A percentile compares a stretch with the other conserved stretches of the same genome.
Conservation (phyloP, 2,888 invertebrate genomes). For the Acanthosepion pharaonis region DNA sequence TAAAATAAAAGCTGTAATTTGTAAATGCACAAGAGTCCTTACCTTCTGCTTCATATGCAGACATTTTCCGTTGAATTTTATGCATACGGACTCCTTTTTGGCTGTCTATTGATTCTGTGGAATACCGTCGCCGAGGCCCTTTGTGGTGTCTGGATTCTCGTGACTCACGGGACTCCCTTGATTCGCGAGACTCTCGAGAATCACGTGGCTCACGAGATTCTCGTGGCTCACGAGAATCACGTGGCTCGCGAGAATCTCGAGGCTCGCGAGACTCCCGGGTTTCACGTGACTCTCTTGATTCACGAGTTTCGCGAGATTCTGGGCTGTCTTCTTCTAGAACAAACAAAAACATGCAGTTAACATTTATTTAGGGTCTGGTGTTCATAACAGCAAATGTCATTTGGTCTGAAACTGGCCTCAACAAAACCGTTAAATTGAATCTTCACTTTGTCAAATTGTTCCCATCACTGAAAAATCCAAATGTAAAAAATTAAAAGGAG, state of each 20-base stretch:
- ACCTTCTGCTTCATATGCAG: conserved; percentile 69
- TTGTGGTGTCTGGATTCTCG: conserved; percentile 38
- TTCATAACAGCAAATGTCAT: too few relatives aligned
- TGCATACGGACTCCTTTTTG: conserved; percentile 58
- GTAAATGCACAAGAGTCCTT: background rate
- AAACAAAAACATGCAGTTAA: background rate
- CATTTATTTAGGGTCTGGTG: background rate
- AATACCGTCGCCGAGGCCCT: conserved; percentile 69
- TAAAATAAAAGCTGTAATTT: too few relatives aligned
- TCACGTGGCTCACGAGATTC: background rate
- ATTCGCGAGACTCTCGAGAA: background rate
- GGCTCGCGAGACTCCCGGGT: background rate
- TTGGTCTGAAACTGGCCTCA: too few relatives aligned
- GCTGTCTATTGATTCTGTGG: conserved; percentile 72
- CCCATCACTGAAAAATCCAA: too few relatives aligned
- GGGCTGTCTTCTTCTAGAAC: conserved; percentile 38
- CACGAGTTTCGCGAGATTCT: conserved; percentile 16
- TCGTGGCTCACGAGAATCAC: background rate
- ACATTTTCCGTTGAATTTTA: conserved; percentile 54
- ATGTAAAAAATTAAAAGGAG: too few relatives aligned
- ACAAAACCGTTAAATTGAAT: too few relatives aligned
- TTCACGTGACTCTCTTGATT: background rate
- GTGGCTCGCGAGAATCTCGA: background rate
- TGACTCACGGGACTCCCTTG: conserved; percentile 38
- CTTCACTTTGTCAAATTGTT: too few relatives aligned